A percentile compares a stretch with the other conserved stretches of the same genome.
Conservation (phyloP, 2,113 vertebrate genomes). For the Turnix velox region DNA sequence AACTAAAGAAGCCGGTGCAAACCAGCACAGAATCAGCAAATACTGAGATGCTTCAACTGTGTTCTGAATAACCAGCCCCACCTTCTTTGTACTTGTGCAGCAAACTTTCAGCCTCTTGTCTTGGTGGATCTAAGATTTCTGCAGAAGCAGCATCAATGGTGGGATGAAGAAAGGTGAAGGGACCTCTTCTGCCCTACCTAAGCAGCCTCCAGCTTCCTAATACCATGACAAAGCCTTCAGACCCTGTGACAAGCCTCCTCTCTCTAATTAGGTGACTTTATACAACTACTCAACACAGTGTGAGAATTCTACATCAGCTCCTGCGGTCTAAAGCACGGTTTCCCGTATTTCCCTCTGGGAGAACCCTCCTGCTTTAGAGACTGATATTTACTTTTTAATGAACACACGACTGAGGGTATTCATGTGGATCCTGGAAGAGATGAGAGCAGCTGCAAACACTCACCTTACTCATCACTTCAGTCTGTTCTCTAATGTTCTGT, state of each 20-base stretch:
- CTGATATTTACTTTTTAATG: neutral
- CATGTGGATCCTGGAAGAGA: neutral
- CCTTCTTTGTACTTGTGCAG: neutral
- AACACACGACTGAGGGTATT: neutral
- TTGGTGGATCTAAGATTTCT: rapidly evolving
- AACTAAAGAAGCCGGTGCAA: neutral
- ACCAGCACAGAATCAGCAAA: neutral
- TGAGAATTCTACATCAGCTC: neutral
- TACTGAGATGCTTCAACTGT: neutral
- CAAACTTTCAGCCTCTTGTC: neutral
- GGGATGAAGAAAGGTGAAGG: neutral
- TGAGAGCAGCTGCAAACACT: neutral
- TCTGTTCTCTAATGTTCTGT: neutral
- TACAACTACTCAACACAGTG: neutral
- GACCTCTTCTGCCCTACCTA: neutral
- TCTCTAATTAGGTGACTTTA: neutral
- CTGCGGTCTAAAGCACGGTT: rapidly evolving
- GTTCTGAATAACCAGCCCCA: neutral
- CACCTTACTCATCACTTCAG: neutral
- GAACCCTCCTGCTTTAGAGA: neutral
- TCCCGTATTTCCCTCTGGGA: neutral
- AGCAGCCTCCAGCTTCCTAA: neutral
- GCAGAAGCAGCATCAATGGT: neutral
- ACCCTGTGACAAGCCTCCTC: neutral
- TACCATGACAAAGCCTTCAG: neutral